These are phyloP conservation scores for Antheraea assamensis DNA, from an alignment of 2,888 invertebrate species.

Conservation along the genomic window DNA sequence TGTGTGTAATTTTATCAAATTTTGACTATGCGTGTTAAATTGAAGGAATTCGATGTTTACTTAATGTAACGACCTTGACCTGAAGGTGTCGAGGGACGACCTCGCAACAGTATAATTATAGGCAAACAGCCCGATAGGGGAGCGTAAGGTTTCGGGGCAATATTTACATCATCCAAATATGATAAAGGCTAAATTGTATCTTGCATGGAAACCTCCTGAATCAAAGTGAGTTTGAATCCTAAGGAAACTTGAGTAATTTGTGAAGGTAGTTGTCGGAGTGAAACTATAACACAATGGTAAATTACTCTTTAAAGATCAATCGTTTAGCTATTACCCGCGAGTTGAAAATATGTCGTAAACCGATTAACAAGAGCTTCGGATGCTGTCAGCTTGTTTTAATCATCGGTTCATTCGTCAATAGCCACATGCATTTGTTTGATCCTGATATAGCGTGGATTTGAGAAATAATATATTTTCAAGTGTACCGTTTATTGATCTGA, in stretches of 20 bases:
- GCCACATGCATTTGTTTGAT: too few relatives aligned
- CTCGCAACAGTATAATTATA: background rate
- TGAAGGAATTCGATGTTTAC: background rate
- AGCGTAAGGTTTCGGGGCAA: background rate
- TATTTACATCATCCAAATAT: background rate
- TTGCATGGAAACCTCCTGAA: background rate
- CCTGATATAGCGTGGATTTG: too few relatives aligned
- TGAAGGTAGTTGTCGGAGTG: too few relatives aligned
- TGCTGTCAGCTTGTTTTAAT: too few relatives aligned
- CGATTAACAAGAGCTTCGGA: background rate
- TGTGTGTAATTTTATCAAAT: background rate
- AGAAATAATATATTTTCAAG: too few relatives aligned
- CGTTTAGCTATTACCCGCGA: background rate
- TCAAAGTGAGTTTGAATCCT: background rate
- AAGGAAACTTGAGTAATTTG: too few relatives aligned
- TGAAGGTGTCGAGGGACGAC: background rate
- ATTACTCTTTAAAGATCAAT: background rate
- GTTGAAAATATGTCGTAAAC: background rate
- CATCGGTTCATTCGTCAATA: too few relatives aligned
- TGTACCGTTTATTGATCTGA: too few relatives aligned
- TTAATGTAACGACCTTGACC: background rate
- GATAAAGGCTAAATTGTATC: background rate
- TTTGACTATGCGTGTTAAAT: background rate
- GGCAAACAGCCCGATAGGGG: slow-evolving; percentile 1
- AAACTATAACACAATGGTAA: too few relatives aligned